A percentile compares a stretch with the other conserved stretches of the same genome.
Evolutionary conservation across 2,113 vertebrate species (phyloP).

Genomic region (Cololabis saira): DNA sequence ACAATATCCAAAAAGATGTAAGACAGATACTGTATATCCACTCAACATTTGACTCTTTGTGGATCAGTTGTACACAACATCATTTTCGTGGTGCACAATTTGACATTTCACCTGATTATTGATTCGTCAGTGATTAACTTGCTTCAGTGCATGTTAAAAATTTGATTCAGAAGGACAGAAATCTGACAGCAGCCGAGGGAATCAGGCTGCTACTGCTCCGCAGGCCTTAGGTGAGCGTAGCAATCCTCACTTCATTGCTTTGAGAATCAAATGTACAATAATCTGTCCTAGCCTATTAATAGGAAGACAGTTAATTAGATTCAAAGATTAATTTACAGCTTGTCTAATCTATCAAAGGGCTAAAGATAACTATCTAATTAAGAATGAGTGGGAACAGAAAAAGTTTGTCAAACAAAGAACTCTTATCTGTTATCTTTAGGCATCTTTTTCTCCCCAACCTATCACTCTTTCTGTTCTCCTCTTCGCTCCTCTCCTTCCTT

Average conservation of each 20-base stretch:
- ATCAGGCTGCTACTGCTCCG: background rate
- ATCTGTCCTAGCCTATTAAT: slow-evolving; percentile 63
- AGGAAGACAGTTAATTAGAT: slow-evolving; percentile 78
- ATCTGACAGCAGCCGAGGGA: background rate
- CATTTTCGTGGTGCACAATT: too few relatives aligned
- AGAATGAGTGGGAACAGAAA: slow-evolving; percentile 54
- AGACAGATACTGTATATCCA: too few relatives aligned
- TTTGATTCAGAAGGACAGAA: too few relatives aligned
- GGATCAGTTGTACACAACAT: too few relatives aligned
- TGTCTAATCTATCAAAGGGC: slow-evolving; percentile 72
- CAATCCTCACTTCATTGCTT: slow-evolving; percentile 42
- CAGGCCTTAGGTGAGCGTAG: slow-evolving; percentile 3
- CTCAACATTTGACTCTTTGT: too few relatives aligned
- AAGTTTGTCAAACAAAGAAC: slow-evolving; percentile 74
- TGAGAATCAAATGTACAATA: slow-evolving; percentile 63
- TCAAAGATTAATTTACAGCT: slow-evolving; percentile 76
- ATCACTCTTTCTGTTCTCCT: slow-evolving; percentile 46
- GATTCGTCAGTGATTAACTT: too few relatives aligned
- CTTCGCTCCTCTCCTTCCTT: slow-evolving; percentile 37
- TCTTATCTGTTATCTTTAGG: slow-evolving; percentile 51
- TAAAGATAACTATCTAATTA: slow-evolving; percentile 82
- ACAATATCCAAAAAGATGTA: too few relatives aligned
- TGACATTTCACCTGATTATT: too few relatives aligned
- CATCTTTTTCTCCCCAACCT: slow-evolving; percentile 31
- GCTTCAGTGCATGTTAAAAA: too few relatives aligned